Evolutionary conservation across 2,797 vertebrate species (phyloP).

Genomic region (Smutsia gigantea): DNA sequence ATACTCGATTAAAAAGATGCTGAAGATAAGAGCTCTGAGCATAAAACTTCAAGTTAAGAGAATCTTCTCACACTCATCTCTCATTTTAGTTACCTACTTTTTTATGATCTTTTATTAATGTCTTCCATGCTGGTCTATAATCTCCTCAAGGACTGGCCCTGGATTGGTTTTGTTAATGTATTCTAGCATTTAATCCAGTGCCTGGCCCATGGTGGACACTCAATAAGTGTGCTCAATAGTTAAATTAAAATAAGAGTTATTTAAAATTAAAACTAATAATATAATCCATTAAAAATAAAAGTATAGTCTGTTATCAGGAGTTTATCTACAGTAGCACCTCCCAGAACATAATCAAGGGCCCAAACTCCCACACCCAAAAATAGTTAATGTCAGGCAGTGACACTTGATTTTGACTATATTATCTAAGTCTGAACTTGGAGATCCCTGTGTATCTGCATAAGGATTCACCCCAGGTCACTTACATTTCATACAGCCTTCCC

Average conservation of each 20-base stretch:
- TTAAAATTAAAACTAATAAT: not conserved
- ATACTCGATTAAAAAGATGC: not conserved
- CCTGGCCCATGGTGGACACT: not conserved
- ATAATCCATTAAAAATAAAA: not conserved
- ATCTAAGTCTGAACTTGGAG: not conserved
- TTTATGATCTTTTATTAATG: fast-evolving
- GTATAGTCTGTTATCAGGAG: not conserved
- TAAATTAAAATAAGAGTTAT: not conserved
- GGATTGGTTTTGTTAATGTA: not conserved
- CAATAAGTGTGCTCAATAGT: not conserved
- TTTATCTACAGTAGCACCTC: not conserved
- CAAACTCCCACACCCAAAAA: not conserved
- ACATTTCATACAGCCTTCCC: fast-evolving
- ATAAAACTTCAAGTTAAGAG: no score
- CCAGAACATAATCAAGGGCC: not conserved
- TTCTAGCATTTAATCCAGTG: not conserved
- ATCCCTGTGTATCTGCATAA: not conserved
- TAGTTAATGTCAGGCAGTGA: not conserved
- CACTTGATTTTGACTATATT: not conserved
- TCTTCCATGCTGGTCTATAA: not conserved
- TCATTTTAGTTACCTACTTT: not conserved
- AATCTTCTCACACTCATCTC: no score
- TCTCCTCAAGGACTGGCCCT: not conserved
- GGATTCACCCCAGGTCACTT: not conserved
- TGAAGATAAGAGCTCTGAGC: not conserved